Conservation (phyloP, 2,888 invertebrate species). For the Phytoseiulus persimilis region DNA sequence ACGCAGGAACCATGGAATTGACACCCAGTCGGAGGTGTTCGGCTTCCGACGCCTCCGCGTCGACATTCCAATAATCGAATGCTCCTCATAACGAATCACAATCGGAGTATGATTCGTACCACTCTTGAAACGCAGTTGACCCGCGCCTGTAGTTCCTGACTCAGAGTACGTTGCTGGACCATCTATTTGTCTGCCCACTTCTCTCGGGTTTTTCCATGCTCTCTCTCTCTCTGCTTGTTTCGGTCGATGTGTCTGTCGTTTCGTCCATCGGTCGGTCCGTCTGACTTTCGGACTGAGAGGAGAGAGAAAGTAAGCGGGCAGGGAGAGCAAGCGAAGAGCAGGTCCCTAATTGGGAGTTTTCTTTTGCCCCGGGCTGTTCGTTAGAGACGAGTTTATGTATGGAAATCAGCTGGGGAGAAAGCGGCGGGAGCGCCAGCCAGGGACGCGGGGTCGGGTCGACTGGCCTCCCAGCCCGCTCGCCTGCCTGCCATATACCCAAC, state of each 20-base stretch:
- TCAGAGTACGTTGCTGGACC: not conserved
- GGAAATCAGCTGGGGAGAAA: slow-evolving; percentile 26
- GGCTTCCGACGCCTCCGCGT: no score
- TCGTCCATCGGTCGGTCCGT: not conserved
- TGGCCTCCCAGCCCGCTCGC: not conserved
- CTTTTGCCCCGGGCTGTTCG: slow-evolving; percentile 37
- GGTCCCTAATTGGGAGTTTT: slow-evolving; percentile 37
- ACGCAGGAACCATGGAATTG: no score
- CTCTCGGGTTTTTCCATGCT: not conserved
- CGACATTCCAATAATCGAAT: no score
- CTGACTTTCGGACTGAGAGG: not conserved
- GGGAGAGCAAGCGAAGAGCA: not conserved
- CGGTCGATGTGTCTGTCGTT: slow-evolving; percentile 6
- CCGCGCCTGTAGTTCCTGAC: not conserved
- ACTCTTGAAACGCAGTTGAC: not conserved
- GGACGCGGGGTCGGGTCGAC: slow-evolving; percentile 14
- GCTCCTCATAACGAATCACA: no score
- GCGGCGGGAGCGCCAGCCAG: not conserved
- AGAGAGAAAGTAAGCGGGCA: not conserved
- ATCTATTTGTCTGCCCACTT: not conserved
- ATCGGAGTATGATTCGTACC: not conserved
- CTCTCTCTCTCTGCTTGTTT: not conserved
- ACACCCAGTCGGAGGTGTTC: no score
- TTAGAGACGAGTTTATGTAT: slow-evolving; percentile 38
- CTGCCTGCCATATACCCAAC: not conserved